Percentiles rank a stretch among this genome's conserved stretches.
Evolutionary conservation across 37 sponge, comb jelly and placozoan genomes (phyloP).

Genomic region (Beroe ovata): DNA sequence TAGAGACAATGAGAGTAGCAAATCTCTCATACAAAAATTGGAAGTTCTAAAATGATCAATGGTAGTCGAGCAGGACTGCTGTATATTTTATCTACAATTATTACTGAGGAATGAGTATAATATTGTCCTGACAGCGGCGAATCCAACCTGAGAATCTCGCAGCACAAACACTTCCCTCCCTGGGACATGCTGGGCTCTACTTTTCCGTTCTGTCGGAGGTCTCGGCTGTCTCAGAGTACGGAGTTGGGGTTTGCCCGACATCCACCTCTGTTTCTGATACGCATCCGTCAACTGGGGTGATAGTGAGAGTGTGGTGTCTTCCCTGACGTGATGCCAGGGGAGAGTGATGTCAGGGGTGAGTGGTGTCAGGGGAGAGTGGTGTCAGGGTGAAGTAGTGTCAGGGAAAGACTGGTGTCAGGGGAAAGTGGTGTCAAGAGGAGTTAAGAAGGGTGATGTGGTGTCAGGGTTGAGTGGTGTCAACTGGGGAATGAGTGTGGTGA

Average conservation of each 20-base stretch:
- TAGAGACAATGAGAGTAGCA: too few relatives aligned
- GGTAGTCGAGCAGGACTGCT: too few relatives aligned
- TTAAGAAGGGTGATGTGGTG: neutral
- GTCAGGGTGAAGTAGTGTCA: neutral
- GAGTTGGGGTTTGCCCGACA: neutral
- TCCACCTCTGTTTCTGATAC: neutral
- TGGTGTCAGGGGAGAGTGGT: neutral
- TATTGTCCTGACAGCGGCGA: too few relatives aligned
- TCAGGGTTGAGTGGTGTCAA: neutral
- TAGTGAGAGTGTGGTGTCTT: too few relatives aligned
- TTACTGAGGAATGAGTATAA: too few relatives aligned
- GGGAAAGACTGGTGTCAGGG: neutral
- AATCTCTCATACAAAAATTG: too few relatives aligned
- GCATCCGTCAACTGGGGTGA: conserved; percentile 15
- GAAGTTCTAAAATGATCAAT: too few relatives aligned
- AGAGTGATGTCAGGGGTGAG: too few relatives aligned
- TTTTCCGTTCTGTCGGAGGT: neutral
- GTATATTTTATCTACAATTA: too few relatives aligned
- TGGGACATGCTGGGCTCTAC: conserved; percentile 29
- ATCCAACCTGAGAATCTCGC: conserved; percentile 3
- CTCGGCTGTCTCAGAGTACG: neutral
- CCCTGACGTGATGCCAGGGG: neutral
- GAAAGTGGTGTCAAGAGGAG: neutral
- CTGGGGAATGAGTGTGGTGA: neutral
- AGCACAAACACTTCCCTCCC: conserved; percentile 17